Percentiles rank a stretch among this genome's conserved stretches.
phyloP scores from a whole-genome alignment of 2,797 vertebrate species.

The Euphonia xanthogaster region DNA sequence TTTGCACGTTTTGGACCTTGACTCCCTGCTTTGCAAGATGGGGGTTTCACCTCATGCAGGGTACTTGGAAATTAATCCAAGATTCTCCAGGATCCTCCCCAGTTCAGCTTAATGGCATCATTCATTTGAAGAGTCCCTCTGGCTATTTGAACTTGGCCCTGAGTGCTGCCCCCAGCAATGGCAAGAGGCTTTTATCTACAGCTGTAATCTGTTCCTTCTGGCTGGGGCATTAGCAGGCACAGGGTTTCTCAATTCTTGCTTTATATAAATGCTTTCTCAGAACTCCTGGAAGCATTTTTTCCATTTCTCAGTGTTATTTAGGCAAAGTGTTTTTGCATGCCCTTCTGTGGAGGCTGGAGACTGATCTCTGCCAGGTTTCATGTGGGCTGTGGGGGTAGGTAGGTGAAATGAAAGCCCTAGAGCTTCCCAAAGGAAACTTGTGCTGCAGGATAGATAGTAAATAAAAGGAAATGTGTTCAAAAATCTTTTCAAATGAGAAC shows the following conservation, averaged over 20 bases:
- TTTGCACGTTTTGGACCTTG: neutral
- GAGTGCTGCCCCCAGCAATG: neutral
- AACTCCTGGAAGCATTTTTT: neutral
- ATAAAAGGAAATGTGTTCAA: neutral
- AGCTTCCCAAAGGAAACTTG: neutral
- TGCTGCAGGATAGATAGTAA: neutral
- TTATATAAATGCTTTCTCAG: constrained; percentile 14
- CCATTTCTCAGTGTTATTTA: neutral
- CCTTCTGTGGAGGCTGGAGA: neutral
- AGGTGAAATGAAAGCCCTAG: neutral
- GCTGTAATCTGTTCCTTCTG: neutral
- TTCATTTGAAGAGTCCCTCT: neutral
- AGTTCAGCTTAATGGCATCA: neutral
- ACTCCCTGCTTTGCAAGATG: neutral
- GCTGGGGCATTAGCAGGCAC: neutral
- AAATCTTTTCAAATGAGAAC: neutral
- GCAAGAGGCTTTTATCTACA: neutral
- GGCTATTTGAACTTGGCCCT: neutral
- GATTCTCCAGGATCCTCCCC: neutral
- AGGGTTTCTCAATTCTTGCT: neutral
- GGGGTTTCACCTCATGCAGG: neutral
- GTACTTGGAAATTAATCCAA: neutral
- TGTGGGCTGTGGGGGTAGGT: neutral
- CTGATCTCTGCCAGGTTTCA: neutral
- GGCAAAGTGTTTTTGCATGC: neutral